Conservation (phyloP, 2,113 vertebrate species). For the Maccullochella peelii region DNA sequence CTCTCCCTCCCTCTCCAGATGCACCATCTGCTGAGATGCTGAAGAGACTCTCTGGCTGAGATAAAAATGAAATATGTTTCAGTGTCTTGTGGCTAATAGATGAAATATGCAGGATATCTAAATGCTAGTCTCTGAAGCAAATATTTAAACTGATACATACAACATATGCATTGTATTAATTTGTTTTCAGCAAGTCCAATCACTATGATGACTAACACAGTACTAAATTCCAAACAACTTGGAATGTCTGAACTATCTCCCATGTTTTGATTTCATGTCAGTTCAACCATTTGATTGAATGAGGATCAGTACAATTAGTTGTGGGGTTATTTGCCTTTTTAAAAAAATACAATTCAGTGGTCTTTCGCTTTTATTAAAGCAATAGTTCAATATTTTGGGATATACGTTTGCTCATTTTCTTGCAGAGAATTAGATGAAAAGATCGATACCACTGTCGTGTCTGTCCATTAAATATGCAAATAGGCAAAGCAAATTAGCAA, state of each 20-base stretch:
- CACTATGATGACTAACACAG: constrained; percentile 14
- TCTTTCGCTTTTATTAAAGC: too few relatives aligned
- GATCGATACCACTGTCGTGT: too few relatives aligned
- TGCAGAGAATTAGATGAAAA: too few relatives aligned
- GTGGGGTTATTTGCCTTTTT: too few relatives aligned
- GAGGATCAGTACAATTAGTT: background rate
- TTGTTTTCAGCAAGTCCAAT: background rate
- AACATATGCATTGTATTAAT: constrained; percentile 20
- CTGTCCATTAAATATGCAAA: background rate
- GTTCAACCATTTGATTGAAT: background rate
- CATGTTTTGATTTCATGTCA: constrained; percentile 4
- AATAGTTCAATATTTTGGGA: too few relatives aligned
- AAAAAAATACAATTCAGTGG: too few relatives aligned
- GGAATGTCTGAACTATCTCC: background rate
- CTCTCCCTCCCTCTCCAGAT: constrained; percentile 9
- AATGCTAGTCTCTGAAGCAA: background rate
- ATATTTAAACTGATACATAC: constrained; percentile 2
- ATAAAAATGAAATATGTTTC: constrained; percentile 26
- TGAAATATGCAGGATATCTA: constrained; percentile 18
- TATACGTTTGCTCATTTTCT: too few relatives aligned
- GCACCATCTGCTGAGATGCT: constrained; percentile 19
- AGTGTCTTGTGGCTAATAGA: constrained; percentile 10
- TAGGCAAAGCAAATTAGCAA: too few relatives aligned
- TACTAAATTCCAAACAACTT: background rate
- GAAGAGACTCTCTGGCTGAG: constrained; percentile 11